These are phyloP conservation scores for Anniella stebbinsi DNA, from an alignment of 2,797 vertebrate species.

Conservation along the genomic window DNA sequence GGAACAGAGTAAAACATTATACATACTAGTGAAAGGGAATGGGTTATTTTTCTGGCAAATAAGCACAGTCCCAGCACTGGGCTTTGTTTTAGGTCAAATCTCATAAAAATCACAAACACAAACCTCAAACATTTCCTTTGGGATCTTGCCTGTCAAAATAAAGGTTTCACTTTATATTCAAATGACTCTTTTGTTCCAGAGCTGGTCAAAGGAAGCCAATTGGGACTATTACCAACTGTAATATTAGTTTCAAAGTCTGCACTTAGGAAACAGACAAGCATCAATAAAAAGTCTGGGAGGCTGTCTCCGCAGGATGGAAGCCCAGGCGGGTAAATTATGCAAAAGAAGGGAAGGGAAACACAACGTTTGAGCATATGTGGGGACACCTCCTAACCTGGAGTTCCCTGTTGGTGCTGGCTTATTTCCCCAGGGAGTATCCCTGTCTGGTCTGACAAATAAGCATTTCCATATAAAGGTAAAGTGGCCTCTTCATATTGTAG, in stretches of 20 bases:
- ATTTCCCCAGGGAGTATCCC: constrained; percentile 25
- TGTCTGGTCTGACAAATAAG: neutral
- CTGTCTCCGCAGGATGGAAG: constrained; percentile 51
- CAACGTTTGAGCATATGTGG: constrained; percentile 12
- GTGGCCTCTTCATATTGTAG: neutral
- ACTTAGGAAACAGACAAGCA: constrained; percentile 51
- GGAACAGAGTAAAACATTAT: constrained; percentile 39
- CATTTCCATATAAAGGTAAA: constrained; percentile 35
- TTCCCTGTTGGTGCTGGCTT: neutral
- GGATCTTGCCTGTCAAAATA: constrained; percentile 72
- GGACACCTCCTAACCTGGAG: constrained; percentile 33
- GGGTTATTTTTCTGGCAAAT: constrained; percentile 61
- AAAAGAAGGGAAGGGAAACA: constrained; percentile 48
- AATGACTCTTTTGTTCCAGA: constrained; percentile 68
- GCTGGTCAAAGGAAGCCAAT: constrained; percentile 51
- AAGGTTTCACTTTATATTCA: constrained; percentile 71
- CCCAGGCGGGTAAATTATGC: neutral
- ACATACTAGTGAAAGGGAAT: constrained; percentile 54
- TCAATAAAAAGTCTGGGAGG: constrained; percentile 47
- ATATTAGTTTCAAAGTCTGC: constrained; percentile 69
- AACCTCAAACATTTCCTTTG: constrained; percentile 67
- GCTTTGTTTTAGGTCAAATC: constrained; percentile 63
- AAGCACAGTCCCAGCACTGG: constrained; percentile 24
- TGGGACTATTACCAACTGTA: constrained; percentile 62
- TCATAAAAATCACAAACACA: constrained; percentile 66